These are phyloP conservation scores for Axinella damicornis DNA, from an alignment of 37 sponge, comb jelly and placozoan species.

Conservation along the genomic window DNA sequence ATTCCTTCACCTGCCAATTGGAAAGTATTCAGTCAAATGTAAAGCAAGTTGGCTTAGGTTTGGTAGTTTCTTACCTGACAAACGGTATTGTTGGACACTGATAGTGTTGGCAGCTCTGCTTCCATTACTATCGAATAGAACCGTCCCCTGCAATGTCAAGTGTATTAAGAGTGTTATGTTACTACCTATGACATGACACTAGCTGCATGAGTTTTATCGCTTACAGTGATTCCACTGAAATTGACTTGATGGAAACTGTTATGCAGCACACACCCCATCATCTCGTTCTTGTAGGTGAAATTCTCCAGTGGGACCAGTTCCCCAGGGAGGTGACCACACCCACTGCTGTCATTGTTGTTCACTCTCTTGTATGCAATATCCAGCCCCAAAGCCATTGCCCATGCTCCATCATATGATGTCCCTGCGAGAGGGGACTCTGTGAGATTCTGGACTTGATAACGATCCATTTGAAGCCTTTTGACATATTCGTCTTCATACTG, in stretches of 20 bases:
- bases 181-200: no score
- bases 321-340: slow-evolving; percentile 9
- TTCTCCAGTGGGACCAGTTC: slow-evolving; percentile 10
- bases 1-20: no score
- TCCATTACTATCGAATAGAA: slow-evolving; percentile 2
- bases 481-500: no score
- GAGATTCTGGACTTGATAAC: no score
- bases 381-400: slow-evolving; percentile 16
- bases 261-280: slow-evolving; percentile 7
- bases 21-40: no score
- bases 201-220: no score
- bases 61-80: slow-evolving; percentile 4
- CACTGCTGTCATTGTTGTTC: neutral
- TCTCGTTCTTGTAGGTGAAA: slow-evolving; percentile 7
- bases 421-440: neutral
- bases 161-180: neutral
- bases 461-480: no score
- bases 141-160: neutral
- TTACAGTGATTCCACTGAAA: slow-evolving; percentile 15
- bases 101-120: neutral
- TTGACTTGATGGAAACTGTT: neutral
- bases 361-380: neutral
- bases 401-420: neutral
- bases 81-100: neutral
- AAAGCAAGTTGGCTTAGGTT: no score